Conservation (phyloP, 1,140 invertebrate genomes). For the Limonius californicus region DNA sequence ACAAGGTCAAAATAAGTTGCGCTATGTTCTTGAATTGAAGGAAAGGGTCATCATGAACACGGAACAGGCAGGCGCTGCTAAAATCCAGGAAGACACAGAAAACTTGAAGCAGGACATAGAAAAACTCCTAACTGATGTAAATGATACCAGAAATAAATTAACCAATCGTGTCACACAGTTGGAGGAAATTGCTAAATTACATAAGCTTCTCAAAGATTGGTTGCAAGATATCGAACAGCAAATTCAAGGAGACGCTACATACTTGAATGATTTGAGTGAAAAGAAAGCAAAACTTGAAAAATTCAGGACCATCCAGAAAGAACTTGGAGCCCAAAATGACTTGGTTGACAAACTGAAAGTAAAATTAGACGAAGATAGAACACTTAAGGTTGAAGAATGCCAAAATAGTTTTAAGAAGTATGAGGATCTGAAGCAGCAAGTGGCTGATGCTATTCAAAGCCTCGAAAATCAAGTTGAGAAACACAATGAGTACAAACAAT, state of each 20-base stretch:
- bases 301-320: constrained; percentile 70
- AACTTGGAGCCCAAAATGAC: constrained; percentile 72
- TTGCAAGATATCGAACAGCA: constrained; percentile 82
- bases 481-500: constrained; percentile 82
- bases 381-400: constrained; percentile 62
- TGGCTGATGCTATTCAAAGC: constrained; percentile 60
- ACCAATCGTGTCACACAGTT: constrained; percentile 66
- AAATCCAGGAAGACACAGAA: constrained; percentile 87
- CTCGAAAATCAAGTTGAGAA: constrained; percentile 79
- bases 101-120: constrained; percentile 85
- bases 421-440: constrained; percentile 61
- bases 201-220: constrained; percentile 77
- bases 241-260: constrained; percentile 65
- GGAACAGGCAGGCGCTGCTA: constrained; percentile 76
- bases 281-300: constrained; percentile 85
- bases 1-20: constrained; percentile 85
- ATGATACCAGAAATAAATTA: constrained; percentile 71
- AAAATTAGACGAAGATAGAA: constrained; percentile 62
- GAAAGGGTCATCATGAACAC: constrained; percentile 91
- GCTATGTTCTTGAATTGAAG: constrained; percentile 86
- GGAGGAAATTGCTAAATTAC: constrained; percentile 81
- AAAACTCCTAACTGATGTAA: constrained; percentile 73
- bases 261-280: constrained; percentile 81
- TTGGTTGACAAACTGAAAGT: constrained; percentile 67
- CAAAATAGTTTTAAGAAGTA: constrained; percentile 67